These are phyloP conservation scores for Melipona quadrifasciata DNA, from an alignment of 1,140 invertebrate species.

Conservation along the genomic window DNA sequence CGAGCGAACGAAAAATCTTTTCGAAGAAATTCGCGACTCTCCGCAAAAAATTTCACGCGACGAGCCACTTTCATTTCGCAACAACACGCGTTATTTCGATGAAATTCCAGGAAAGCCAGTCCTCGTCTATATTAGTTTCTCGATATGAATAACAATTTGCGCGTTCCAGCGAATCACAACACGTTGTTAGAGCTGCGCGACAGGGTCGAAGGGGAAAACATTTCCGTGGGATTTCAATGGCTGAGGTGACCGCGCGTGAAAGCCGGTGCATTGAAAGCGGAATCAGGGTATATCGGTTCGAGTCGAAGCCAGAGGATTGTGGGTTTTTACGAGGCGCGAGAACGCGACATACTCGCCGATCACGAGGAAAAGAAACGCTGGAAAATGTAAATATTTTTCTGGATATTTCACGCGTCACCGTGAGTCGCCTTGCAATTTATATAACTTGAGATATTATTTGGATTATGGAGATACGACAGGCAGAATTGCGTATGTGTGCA, in stretches of 20 bases:
- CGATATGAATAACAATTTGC: neutral
- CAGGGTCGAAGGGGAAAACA: slow-evolving; percentile 5
- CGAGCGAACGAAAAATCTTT: neutral
- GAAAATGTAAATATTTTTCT: slow-evolving; percentile 42
- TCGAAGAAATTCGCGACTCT: too few relatives aligned
- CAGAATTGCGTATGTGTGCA: too few relatives aligned
- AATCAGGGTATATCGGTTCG: neutral
- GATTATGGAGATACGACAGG: too few relatives aligned
- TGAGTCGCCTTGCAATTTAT: neutral
- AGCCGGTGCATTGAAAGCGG: too few relatives aligned
- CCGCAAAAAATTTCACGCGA: neutral
- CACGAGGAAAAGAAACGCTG: too few relatives aligned
- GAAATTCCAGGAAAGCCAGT: neutral
- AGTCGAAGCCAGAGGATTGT: neutral
- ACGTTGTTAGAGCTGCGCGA: neutral
- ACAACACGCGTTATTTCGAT: neutral
- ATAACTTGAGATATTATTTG: neutral
- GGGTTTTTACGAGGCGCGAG: slow-evolving; percentile 37
- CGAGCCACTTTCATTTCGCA: neutral
- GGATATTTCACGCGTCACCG: neutral
- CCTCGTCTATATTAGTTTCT: neutral
- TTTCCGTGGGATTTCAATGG: slow-evolving; percentile 7
- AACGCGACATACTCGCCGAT: slow-evolving; percentile 24
- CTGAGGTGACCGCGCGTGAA: neutral
- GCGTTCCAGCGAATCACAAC: neutral